phyloP scores from a whole-genome alignment of 92 coral and sea anemone species.

The Paramuricea clavata region DNA sequence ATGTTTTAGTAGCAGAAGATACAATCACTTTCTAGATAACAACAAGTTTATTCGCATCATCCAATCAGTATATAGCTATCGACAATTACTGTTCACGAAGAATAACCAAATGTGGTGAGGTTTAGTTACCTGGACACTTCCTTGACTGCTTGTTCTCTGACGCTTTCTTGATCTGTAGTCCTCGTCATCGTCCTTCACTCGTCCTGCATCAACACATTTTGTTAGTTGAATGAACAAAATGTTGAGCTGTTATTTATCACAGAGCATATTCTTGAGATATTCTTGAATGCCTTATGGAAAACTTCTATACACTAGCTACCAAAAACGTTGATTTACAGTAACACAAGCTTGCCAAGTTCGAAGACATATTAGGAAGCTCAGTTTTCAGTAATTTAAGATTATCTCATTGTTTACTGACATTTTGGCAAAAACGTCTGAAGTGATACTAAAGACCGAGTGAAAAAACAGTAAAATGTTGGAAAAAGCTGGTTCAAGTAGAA shows the following conservation, averaged over 20 bases:
- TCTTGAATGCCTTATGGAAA: too few species aligned
- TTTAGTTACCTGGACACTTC: constrained; percentile 19
- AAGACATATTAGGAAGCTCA: too few species aligned
- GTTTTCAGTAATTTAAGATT: too few species aligned
- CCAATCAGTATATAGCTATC: neutral
- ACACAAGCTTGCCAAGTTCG: too few species aligned
- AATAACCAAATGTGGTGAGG: neutral
- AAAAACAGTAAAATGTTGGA: too few species aligned
- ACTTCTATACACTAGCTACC: too few species aligned
- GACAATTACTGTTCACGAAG: too few species aligned
- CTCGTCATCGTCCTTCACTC: constrained; percentile 7
- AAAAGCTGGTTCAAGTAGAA: too few species aligned
- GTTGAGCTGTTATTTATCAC: neutral
- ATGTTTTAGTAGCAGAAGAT: constrained; percentile 28
- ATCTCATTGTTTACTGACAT: too few species aligned
- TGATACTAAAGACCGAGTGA: too few species aligned
- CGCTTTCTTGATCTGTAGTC: constrained; percentile 28
- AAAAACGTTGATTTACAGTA: too few species aligned
- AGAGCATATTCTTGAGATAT: neutral
- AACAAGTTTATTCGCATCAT: neutral
- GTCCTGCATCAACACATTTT: neutral
- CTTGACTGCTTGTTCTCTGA: constrained; percentile 32
- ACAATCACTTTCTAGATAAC: constrained; percentile 29
- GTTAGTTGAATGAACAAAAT: neutral
- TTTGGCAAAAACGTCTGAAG: too few species aligned